These are phyloP conservation scores for Xiphorhynchus elegans DNA, from an alignment of 2,113 vertebrate species.

Conservation along the genomic window DNA sequence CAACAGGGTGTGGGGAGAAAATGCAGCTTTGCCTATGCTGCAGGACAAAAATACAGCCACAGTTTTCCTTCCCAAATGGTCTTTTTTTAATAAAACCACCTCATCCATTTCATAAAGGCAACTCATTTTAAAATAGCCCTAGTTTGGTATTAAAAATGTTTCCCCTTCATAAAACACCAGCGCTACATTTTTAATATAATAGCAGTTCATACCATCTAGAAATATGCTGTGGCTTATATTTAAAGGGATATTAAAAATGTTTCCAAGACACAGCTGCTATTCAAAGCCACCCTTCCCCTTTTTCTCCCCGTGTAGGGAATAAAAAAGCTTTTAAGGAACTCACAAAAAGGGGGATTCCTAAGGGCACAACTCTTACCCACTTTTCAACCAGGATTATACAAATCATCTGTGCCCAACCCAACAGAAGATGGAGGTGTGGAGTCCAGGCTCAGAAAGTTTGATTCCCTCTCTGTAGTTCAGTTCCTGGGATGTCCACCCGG, in stretches of 20 bases:
- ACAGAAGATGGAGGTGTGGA: not conserved
- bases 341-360: not conserved
- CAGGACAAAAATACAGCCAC: not conserved
- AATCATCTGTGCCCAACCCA: not conserved
- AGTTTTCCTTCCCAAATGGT: not conserved
- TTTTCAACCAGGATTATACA: not conserved
- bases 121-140: conserved; percentile 38
- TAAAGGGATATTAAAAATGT: conserved; percentile 14
- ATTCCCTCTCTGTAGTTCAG: not conserved
- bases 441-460: not conserved
- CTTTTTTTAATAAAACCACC: conserved; percentile 32
- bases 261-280: not conserved
- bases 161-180: conserved; percentile 37
- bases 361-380: not conserved
- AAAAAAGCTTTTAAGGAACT: not conserved
- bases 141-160: conserved; percentile 39
- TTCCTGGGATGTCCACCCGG: rapidly evolving
- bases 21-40: not conserved
- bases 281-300: not conserved
- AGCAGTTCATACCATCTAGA: not conserved
- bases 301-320: not conserved
- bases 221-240: not conserved
- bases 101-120: conserved; percentile 12
- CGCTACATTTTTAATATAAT: conserved; percentile 25
- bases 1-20: not conserved